Conservation (phyloP, 2,797 vertebrate genomes). For the Enteromius paludinosus region DNA sequence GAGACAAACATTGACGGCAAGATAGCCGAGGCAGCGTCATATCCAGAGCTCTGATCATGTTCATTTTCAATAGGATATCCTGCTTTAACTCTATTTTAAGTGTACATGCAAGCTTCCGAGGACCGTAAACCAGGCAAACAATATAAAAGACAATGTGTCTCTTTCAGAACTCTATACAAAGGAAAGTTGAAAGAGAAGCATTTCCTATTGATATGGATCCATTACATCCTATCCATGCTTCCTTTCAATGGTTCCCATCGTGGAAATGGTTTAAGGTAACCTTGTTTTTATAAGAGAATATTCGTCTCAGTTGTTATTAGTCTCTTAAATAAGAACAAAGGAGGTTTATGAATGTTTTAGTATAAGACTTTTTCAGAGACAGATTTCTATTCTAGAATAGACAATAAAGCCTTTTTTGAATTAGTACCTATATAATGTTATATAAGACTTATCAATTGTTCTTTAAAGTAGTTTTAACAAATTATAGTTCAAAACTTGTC, state of each 20-base stretch:
- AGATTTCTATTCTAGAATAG: background rate
- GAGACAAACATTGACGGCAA: background rate
- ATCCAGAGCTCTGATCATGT: background rate
- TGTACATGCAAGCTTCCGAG: background rate
- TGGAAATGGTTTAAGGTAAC: background rate
- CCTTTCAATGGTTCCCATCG: background rate
- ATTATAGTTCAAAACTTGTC: background rate
- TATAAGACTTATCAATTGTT: background rate
- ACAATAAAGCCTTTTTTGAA: background rate
- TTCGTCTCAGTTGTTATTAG: background rate
- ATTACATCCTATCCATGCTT: background rate
- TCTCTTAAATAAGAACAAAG: background rate
- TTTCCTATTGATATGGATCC: background rate
- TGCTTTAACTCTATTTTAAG: background rate
- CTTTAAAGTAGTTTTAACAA: background rate
- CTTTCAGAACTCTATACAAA: background rate
- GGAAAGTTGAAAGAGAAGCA: background rate
- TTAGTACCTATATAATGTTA: background rate
- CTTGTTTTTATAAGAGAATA: background rate
- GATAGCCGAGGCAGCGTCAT: background rate
- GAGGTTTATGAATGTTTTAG: background rate
- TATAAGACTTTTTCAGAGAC: background rate
- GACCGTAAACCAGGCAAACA: background rate
- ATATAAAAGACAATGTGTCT: background rate
- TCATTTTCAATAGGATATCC: background rate